Conservation (phyloP, 2,888 invertebrate genomes). For the Phanerotoma sp. region DNA sequence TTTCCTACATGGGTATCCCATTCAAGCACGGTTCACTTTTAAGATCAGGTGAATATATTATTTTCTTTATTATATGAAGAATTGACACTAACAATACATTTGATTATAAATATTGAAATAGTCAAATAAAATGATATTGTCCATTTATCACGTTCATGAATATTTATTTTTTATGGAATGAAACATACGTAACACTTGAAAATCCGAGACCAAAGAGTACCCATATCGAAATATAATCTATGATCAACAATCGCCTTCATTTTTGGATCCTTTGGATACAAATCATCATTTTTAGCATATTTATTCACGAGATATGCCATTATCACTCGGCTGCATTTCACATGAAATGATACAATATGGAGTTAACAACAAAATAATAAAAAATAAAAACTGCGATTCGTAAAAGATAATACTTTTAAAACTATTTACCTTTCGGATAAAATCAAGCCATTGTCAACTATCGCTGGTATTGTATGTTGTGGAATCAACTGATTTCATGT, state of each 20-base stretch:
- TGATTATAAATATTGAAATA: too few species aligned
- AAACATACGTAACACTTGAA: constrained; percentile 72
- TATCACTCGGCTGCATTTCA: constrained; percentile 79
- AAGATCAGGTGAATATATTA: too few species aligned
- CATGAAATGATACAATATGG: too few species aligned
- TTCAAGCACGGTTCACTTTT: too few species aligned
- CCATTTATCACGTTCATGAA: too few species aligned
- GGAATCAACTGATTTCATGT: constrained; percentile 69
- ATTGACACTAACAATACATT: too few species aligned
- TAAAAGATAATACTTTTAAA: too few species aligned
- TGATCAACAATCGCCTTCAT: constrained; percentile 77
- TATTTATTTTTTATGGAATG: too few species aligned
- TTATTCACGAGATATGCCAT: constrained; percentile 76
- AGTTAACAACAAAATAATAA: background rate
- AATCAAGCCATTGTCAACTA: constrained; percentile 79
- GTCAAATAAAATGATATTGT: too few species aligned
- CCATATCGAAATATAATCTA: constrained; percentile 77
- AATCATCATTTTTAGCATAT: constrained; percentile 74
- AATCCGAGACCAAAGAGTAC: constrained; percentile 71
- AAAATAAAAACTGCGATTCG: too few species aligned
- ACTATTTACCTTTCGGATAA: constrained; percentile 70
- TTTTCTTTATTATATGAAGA: too few species aligned
- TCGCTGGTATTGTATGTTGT: constrained; percentile 81
- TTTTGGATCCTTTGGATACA: constrained; percentile 76
- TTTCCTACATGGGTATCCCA: too few species aligned